Evolutionary conservation across 2,113 vertebrate species (phyloP), one percentile per base, ranked within the genome.

Genomic region (Empidonax alnorum): DNA sequence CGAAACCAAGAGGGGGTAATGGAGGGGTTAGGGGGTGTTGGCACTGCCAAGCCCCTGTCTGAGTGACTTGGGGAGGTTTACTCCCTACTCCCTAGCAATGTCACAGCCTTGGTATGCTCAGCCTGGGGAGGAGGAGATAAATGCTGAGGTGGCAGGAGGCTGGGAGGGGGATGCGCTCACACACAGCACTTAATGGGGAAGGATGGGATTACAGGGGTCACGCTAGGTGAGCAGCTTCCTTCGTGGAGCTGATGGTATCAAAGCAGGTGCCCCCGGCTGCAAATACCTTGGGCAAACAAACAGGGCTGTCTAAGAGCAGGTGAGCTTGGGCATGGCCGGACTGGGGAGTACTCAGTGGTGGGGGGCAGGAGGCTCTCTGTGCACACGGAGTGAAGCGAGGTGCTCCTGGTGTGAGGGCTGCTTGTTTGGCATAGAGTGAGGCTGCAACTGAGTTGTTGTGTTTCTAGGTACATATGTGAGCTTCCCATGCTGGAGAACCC

Each of bases 261-360:
- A 96, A 96, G 96, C 94, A 97, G 94, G 96, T 97, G 95, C 92
- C 96, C 95, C 95, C 1, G 77, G 92, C 94, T 96, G 95, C 95
- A 97, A 97, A 98, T 97, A 96, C 97, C 96, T 97, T 97, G 95
- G 90, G 93, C 94, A 98, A 98, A 97, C 96, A 98, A 97, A 97
- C 96, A 97, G 93, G 78, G 74, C 86, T 97, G 91, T 50, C 81
- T 91, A 81, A 96, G 95, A 94, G 93, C 89, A 96, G 90, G 93
- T 91, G 93, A 96, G 95, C 79, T 89, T 1, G 3, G 82, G 73
- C 84, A 90, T 0, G 28, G 90, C 73, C 0, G 1, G 65, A 67
- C 71, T 80, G 78, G 67, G 89, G 89, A 74, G 13, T 44, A 14
- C 63, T 76, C 44, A 3, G n/a, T n/a, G 44, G 11, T 41, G 44